Percentiles rank a stretch among this genome's conserved stretches.
phyloP scores from a whole-genome alignment of 2,113 vertebrate genomes.

The Vimba vimba region DNA sequence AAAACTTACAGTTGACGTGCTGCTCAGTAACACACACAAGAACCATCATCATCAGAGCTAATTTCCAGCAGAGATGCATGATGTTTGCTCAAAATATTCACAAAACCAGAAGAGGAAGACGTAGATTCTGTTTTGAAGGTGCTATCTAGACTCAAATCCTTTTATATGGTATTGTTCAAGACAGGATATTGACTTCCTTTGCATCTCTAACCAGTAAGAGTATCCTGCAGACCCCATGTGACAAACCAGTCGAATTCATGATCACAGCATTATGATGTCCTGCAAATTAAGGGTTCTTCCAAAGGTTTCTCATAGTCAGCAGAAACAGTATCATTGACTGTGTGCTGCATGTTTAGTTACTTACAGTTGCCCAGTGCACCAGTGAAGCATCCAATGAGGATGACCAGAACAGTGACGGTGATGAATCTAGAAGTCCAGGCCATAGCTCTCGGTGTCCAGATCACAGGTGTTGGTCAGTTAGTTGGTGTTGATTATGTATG shows the following conservation, averaged over 20 bases:
- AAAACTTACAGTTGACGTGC: conserved; percentile 22
- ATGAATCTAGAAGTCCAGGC: neutral
- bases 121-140: neutral
- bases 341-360: conserved; percentile 15
- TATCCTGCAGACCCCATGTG: neutral
- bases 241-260: neutral
- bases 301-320: neutral
- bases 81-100: neutral
- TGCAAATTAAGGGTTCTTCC: neutral
- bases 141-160: neutral
- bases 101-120: neutral
- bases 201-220: conserved; percentile 17
- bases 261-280: neutral
- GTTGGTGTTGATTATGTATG: neutral
- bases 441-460: conserved; percentile 18
- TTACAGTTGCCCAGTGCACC: conserved; percentile 42
- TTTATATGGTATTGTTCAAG: neutral
- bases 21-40: conserved; percentile 25
- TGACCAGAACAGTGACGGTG: conserved; percentile 22
- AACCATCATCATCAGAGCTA: conserved; percentile 11
- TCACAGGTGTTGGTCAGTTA: conserved; percentile 3
- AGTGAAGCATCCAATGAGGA: conserved; percentile 47
- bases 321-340: neutral
- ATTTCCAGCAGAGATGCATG: conserved; percentile 21
- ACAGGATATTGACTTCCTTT: conserved; percentile 30